Base-by-base conservation (phyloP, 2,113 vertebrate species). In the Hippopotamus amphibius region DNA sequence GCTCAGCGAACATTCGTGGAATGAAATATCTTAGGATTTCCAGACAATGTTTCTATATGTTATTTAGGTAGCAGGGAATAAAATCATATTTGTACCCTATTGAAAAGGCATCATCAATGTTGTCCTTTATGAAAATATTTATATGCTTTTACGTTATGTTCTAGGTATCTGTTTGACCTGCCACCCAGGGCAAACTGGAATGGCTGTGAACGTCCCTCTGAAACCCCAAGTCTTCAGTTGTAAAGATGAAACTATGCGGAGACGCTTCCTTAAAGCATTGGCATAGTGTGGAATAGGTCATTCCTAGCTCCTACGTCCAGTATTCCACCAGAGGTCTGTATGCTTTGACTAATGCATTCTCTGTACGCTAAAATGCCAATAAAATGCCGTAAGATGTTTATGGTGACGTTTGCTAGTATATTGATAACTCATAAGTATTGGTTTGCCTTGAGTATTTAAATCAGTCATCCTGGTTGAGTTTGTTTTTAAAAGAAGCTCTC, bases 211-310 rank as follows among this genome's bases (percentile, higher is more conserved):
- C 66, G 22, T 41, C 74, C 81, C 43, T 0, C 0, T 1, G 37
- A 79, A 3, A 37, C 77, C 43, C 84, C 28, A 48, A 11, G 66
- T 86, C 92, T 96, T 30, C 63, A 46, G 37, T 50, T 6, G 9
- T 69, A 43, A 79, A 92, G 88, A 48, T 92, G 91, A 55, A 53
- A 82, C 50, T 89, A 24, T 14, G 9, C 66, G 90, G 93, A 81
- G 46, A 85, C 22, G 72, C 43, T 59, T 50, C 10, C 96, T 93
- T 95, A 89, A 97, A 71, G 77, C 24, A 10, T 93, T 92, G 5
- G 26, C 2, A 0, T 98, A 98, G 72, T 5, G 88, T 76, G 88
- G 87, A 79, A 14, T 50, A 65, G 61, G 55, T 37, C 86, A 1
- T 17, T 37, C 82, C 86, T 17, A 90, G 43, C 46, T 46, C 89